Evolutionary conservation across 2,888 invertebrate species (phyloP).

Genomic region (Callosobruchus maculatus): DNA sequence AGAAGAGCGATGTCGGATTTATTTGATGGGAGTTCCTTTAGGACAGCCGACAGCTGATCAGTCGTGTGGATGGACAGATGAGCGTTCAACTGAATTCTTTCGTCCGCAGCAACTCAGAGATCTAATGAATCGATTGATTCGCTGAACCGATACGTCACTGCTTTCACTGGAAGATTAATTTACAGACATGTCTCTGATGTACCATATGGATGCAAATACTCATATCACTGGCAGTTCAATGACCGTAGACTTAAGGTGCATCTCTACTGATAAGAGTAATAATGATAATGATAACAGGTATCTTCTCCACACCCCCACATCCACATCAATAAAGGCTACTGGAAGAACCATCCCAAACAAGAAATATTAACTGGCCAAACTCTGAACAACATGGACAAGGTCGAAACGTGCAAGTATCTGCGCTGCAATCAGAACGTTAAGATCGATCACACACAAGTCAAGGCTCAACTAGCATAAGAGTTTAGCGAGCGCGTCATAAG

Average conservation of each 20-base stretch:
- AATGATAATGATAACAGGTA: too few species aligned
- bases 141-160: not conserved
- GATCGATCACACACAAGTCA: too few species aligned
- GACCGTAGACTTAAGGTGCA: not conserved
- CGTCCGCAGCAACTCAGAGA: not conserved
- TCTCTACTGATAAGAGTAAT: too few species aligned
- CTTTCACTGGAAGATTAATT: not conserved
- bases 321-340: too few species aligned
- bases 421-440: too few species aligned
- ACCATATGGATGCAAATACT: not conserved
- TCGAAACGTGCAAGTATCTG: too few species aligned
- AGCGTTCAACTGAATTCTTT: not conserved
- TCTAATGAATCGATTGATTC: not conserved
- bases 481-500: too few species aligned
- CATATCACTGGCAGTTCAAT: not conserved
- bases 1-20: not conserved
- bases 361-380: too few species aligned
- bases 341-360: too few species aligned
- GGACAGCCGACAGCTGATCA: not conserved
- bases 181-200: not conserved
- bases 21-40: not conserved
- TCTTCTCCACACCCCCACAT: too few species aligned
- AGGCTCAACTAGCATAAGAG: too few species aligned
- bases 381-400: too few species aligned
- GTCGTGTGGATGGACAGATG: not conserved